These are phyloP conservation scores for Apeira syringaria DNA, from an alignment of 2,888 invertebrate genomes.

Conservation along the genomic window DNA sequence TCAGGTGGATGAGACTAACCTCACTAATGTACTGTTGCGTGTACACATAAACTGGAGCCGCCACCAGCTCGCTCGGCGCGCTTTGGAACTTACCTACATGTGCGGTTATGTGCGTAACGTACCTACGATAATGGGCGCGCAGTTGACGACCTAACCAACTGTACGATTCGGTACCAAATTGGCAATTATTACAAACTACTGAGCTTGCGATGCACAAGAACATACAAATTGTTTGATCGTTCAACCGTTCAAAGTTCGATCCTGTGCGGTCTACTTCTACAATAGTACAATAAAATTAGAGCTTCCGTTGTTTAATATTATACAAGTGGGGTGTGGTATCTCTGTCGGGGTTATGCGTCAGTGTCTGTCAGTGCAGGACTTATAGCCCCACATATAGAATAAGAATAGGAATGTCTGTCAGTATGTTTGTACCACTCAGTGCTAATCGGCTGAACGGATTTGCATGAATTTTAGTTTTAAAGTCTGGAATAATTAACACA, in stretches of 20 bases:
- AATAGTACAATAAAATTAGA: no score
- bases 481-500: no score
- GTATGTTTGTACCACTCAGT: no score
- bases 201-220: not conserved
- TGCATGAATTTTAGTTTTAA: no score
- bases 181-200: slow-evolving; percentile 1
- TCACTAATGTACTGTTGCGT: not conserved
- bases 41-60: not conserved
- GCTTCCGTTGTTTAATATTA: no score
- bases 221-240: not conserved
- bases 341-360: no score
- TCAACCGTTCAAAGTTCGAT: not conserved
- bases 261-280: not conserved
- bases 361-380: no score
- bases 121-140: not conserved
- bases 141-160: not conserved
- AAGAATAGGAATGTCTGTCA: no score
- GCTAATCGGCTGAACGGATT: no score
- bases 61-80: not conserved
- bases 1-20: not conserved
- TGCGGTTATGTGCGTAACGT: slow-evolving; percentile 1
- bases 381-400: no score
- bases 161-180: not conserved
- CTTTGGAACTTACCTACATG: not conserved
- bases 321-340: no score